Evolutionary conservation across 2,797 vertebrate genomes (phyloP).

Genomic region (Anomalospiza imberbis): DNA sequence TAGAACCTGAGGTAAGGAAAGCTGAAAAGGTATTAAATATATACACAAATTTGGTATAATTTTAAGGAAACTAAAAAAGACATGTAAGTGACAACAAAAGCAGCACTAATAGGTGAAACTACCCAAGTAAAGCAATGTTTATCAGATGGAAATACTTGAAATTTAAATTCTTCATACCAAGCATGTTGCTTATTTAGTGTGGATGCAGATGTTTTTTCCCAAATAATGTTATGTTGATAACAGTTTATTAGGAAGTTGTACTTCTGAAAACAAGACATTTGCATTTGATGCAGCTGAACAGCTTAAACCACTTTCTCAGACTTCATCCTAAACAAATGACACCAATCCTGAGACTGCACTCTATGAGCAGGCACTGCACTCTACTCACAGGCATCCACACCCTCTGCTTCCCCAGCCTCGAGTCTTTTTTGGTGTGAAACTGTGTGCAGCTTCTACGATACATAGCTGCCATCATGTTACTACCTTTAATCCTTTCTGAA

Average conservation of each 20-base stretch:
- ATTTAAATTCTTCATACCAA: neutral
- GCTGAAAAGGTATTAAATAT: neutral
- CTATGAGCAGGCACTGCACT: neutral
- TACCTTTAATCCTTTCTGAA: neutral
- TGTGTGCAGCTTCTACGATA: neutral
- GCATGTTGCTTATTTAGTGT: neutral
- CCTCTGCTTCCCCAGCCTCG: neutral
- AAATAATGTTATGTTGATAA: neutral
- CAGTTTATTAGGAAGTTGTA: neutral
- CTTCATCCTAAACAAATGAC: neutral
- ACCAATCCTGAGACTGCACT: neutral
- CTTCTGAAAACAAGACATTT: neutral
- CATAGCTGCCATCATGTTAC: neutral
- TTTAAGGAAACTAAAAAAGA: neutral
- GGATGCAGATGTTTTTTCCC: neutral
- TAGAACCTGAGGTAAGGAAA: conserved; percentile 14
- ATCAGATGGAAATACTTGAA: neutral
- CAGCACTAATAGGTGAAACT: neutral
- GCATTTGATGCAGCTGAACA: neutral
- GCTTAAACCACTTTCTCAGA: neutral
- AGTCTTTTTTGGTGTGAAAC: neutral
- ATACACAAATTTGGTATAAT: neutral
- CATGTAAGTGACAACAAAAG: neutral
- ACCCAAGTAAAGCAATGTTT: neutral
- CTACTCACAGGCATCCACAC: neutral